Evolutionary conservation across 2,113 vertebrate species (phyloP).

Genomic region (Xiphophorus couchianus): DNA sequence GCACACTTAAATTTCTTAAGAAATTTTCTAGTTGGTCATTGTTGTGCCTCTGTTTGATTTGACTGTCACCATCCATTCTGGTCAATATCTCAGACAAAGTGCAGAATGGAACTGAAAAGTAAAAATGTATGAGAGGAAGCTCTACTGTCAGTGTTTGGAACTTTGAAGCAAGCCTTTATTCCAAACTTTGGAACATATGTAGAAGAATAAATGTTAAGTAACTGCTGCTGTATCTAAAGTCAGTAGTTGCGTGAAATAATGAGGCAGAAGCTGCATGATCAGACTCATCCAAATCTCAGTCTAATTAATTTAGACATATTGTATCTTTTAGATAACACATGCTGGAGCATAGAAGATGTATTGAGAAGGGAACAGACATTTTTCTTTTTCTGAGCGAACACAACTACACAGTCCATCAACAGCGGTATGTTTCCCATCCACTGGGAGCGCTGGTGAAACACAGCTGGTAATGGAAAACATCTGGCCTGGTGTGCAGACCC

Average conservation of each 20-base stretch:
- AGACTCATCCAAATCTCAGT: slow-evolving; percentile 16
- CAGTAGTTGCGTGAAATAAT: slow-evolving; percentile 2
- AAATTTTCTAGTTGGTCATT: slow-evolving; percentile 72
- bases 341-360: not conserved
- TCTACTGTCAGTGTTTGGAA: not conserved
- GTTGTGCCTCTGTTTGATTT: slow-evolving; percentile 72
- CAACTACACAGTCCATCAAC: not conserved
- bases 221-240: slow-evolving; percentile 13
- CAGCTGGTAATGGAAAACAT: slow-evolving; percentile 47
- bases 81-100: slow-evolving; percentile 44
- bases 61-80: slow-evolving; percentile 68
- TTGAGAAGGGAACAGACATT: not conserved
- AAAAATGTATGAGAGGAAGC: not conserved
- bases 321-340: not conserved
- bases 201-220: slow-evolving; percentile 35
- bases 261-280: slow-evolving; percentile 28
- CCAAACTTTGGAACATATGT: not conserved
- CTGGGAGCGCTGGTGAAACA: slow-evolving; percentile 8
- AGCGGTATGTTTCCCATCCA: not conserved
- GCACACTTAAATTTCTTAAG: too few species aligned
- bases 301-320: not conserved
- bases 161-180: not conserved
- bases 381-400: not conserved
- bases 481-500: slow-evolving; percentile 16
- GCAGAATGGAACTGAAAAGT: slow-evolving; percentile 35